Evolutionary conservation across 2,888 invertebrate species (phyloP).

Genomic region (Nomada ruficornis): DNA sequence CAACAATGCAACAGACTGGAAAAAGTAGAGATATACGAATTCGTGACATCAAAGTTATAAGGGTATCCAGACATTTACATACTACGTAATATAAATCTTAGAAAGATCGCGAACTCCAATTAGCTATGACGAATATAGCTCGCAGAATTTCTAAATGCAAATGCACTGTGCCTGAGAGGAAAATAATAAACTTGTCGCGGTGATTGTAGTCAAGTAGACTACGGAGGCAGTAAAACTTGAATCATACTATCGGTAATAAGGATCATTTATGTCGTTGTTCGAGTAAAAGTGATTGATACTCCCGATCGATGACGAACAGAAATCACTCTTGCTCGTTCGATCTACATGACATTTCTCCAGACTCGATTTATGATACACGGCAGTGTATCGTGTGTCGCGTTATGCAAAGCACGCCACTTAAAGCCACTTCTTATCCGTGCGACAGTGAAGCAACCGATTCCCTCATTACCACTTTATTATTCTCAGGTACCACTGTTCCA

Average conservation of each 20-base stretch:
- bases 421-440: conserved; percentile 19
- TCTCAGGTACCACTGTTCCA: background rate
- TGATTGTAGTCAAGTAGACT: conserved; percentile 30
- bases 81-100: background rate
- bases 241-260: conserved; percentile 38
- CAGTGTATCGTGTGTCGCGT: conserved; percentile 53
- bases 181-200: conserved; percentile 11
- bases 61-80: no score
- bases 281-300: conserved; percentile 57
- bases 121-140: background rate
- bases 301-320: conserved; percentile 47
- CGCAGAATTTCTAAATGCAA: background rate
- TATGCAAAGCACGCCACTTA: conserved; percentile 49
- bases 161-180: no score
- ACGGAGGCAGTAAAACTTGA: conserved; percentile 29
- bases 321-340: conserved; percentile 33
- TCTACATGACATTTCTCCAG: conserved; percentile 45
- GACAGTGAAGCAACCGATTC: conserved; percentile 16
- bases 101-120: background rate
- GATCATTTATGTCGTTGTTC: conserved; percentile 32
- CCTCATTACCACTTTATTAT: conserved; percentile 3
- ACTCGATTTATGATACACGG: conserved; percentile 42
- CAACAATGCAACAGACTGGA: no score
- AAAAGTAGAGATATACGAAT: no score
- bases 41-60: no score